These are phyloP conservation scores for Pseudochromis fuscus DNA, from an alignment of 2,797 vertebrate genomes.

Conservation along the genomic window DNA sequence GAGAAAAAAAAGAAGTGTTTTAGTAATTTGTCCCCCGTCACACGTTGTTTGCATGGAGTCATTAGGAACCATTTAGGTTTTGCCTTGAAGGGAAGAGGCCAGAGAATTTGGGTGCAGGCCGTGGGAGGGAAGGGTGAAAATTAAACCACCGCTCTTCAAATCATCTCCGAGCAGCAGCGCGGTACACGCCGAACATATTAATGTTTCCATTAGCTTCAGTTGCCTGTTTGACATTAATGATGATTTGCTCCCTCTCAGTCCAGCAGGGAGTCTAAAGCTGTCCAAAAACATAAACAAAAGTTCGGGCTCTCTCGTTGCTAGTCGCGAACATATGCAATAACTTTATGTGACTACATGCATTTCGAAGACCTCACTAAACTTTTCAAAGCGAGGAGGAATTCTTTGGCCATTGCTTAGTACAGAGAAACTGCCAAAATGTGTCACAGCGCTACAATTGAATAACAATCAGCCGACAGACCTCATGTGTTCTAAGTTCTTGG, in stretches of 20 bases:
- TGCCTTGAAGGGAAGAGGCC: slow-evolving; percentile 75
- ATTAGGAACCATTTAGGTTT: slow-evolving; percentile 78
- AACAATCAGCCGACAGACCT: slow-evolving; percentile 71
- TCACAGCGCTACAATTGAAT: slow-evolving; percentile 73
- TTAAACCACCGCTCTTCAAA: slow-evolving; percentile 78
- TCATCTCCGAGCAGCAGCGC: slow-evolving; percentile 60
- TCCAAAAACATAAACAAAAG: slow-evolving; percentile 80
- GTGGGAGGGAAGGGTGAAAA: slow-evolving; percentile 73
- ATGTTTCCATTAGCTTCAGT: slow-evolving; percentile 68
- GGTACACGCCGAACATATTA: slow-evolving; percentile 66
- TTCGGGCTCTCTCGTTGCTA: slow-evolving; percentile 70
- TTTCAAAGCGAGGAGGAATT: slow-evolving; percentile 73
- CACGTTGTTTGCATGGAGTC: slow-evolving; percentile 82
- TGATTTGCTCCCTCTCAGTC: slow-evolving; percentile 73
- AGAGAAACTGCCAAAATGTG: slow-evolving; percentile 79
- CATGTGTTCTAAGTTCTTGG: slow-evolving; percentile 68
- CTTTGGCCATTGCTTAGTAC: slow-evolving; percentile 67
- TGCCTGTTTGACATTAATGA: slow-evolving; percentile 78
- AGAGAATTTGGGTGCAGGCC: slow-evolving; percentile 63
- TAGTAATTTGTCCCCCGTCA: slow-evolving; percentile 84
- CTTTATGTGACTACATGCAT: slow-evolving; percentile 78
- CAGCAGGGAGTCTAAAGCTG: slow-evolving; percentile 63
- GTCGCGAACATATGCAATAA: slow-evolving; percentile 81
- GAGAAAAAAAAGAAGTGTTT: slow-evolving; percentile 58
- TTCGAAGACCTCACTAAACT: slow-evolving; percentile 76